A percentile compares a stretch with the other conserved stretches of the same genome.
These are phyloP conservation scores for Hyposoter didymator DNA, from an alignment of 2,888 invertebrate species.

Conservation along the genomic window DNA sequence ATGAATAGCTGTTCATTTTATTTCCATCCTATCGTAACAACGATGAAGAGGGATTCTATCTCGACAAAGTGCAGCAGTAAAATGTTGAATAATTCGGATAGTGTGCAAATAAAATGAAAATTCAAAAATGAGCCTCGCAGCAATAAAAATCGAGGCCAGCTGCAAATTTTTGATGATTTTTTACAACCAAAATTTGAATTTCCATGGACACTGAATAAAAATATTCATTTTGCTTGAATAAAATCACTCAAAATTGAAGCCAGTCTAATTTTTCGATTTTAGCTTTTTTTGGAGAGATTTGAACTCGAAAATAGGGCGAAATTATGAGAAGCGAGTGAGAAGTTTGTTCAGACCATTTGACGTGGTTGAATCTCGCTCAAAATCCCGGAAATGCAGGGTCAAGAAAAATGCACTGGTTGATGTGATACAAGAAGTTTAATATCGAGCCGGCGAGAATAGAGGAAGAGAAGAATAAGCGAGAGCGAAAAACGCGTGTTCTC, in stretches of 20 bases:
- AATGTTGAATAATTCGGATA: background rate
- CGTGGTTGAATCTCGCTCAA: background rate
- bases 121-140: background rate
- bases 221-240: background rate
- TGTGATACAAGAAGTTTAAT: conserved; percentile 11
- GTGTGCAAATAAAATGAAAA: background rate
- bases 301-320: background rate
- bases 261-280: background rate
- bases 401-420: background rate
- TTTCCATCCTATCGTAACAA: background rate
- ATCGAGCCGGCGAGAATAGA: conserved; percentile 12
- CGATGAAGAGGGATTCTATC: background rate
- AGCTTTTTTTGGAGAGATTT: background rate
- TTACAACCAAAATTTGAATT: background rate
- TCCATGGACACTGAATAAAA: background rate
- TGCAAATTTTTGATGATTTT: background rate
- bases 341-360: background rate
- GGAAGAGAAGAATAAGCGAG: conserved; percentile 13
- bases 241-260: background rate
- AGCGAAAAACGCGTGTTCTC: conserved; percentile 45
- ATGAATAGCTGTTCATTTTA: background rate
- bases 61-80: background rate
- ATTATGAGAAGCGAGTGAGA: background rate
- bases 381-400: background rate
- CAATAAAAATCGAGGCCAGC: background rate